Evolutionary conservation across 2,888 invertebrate species (phyloP), one percentile per base, ranked within the genome.

Genomic region (Drosophila prolongata): DNA sequence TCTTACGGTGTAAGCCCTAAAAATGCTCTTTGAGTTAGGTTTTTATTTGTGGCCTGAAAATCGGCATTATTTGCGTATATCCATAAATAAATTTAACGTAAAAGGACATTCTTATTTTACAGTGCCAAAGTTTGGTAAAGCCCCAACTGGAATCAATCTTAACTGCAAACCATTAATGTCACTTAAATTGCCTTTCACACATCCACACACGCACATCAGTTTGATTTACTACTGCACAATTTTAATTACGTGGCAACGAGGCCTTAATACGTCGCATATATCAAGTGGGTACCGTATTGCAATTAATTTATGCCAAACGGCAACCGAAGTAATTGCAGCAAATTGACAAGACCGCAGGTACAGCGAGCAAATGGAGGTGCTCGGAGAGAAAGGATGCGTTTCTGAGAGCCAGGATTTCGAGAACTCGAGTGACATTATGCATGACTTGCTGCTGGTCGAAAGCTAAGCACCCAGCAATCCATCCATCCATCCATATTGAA

Each of bases 281-380:
- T 83, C 89, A 88, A 78, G 71, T 60, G 67, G 55, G 19, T 19
- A 58, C 73, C 38, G 64, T 62, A 73, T 66, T 81, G 80, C 74
- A 77, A 83, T 77, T 89, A 89, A 89, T 84, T 78, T 84, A 84
- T 89, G 79, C 79, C 77, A 84, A 84, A 76, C 71, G 79, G 76
- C 77, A 75, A 57, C 53, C 69, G 56, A 87, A 79, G 77, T 89
- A 87, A 84, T 84, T 87, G 80, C 80, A 65, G 56, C 53, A 76
- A 84, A 87, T 84, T 87, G 81, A 80, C 74, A 79, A 70, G 68
- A 75, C 75, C 80, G 54, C 82, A 85, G 77, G 43, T 19, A 47
- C 44, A 19, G 16, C 13, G 46, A 8, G 16, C 6, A 16, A n/a
- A 44, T 27, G 24, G 16, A 24, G 10, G 35, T 30, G n/a, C 6